phyloP scores from a whole-genome alignment of 2,113 vertebrate genomes.

The Urocolius indicus region DNA sequence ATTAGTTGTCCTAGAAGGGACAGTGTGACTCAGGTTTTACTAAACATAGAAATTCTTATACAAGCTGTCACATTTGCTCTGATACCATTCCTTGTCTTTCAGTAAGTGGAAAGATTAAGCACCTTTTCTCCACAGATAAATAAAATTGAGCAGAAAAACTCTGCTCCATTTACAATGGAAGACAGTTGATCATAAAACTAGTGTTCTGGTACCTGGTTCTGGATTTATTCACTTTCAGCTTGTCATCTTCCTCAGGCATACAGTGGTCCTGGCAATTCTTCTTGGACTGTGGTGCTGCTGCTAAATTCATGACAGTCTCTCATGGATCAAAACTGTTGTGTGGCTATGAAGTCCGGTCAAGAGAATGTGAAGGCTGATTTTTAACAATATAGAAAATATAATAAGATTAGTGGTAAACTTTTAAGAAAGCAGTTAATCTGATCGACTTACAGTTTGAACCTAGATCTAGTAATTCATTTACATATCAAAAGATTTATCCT shows the following conservation, averaged over 20 bases:
- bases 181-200: slow-evolving; percentile 45
- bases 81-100: slow-evolving; percentile 24
- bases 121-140: slow-evolving; percentile 33
- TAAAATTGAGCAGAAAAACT: background rate
- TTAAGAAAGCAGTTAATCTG: background rate
- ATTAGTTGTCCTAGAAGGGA: background rate
- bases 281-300: background rate
- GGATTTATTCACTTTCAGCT: slow-evolving; percentile 52
- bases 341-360: background rate
- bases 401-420: background rate
- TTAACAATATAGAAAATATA: background rate
- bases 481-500: background rate
- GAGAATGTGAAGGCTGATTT: background rate
- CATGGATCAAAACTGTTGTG: background rate
- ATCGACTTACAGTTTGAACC: background rate
- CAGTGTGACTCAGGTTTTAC: background rate
- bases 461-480: background rate
- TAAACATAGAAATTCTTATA: background rate
- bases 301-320: background rate
- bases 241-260: slow-evolving; percentile 6
- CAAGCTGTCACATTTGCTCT: background rate
- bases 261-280: background rate
- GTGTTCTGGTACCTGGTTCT: slow-evolving; percentile 41
- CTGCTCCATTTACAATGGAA: slow-evolving; percentile 20
- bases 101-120: slow-evolving; percentile 38